Conservation (phyloP, 2,888 invertebrate species). For the Drosophila quinaria region DNA sequence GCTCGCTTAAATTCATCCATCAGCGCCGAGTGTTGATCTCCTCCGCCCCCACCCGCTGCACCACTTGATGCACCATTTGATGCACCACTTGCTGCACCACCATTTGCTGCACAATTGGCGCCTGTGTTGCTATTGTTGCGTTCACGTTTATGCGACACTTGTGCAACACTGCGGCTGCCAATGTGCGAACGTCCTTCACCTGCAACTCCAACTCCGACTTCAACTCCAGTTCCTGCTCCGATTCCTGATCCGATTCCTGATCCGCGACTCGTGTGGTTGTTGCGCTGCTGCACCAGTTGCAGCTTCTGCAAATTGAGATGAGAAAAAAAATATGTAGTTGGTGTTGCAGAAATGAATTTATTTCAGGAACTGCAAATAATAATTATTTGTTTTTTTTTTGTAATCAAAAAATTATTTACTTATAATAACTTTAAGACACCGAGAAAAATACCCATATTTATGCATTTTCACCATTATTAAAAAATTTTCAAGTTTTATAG, state of each 20-base stretch:
- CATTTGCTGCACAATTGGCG: constrained; percentile 13
- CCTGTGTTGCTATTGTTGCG: constrained; percentile 86
- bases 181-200: constrained; percentile 52
- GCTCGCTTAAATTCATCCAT: constrained; percentile 97
- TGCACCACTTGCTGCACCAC: constrained; percentile 25
- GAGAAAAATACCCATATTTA: too few species aligned
- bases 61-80: constrained; percentile 7
- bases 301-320: constrained; percentile 54
- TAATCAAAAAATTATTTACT: too few species aligned
- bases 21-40: constrained; percentile 90
- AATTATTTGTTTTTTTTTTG: too few species aligned
- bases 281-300: constrained; percentile 40
- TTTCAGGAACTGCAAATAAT: too few species aligned
- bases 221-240: constrained; percentile 31
- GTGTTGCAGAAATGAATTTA: not conserved
- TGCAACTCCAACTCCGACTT: constrained; percentile 8
- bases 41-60: constrained; percentile 79
- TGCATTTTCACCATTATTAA: too few species aligned
- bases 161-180: constrained; percentile 52
- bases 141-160: constrained; percentile 76
- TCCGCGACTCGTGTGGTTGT: constrained; percentile 42
- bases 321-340: not conserved
- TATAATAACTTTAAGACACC: too few species aligned
- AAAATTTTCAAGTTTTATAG: too few species aligned
- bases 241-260: constrained; percentile 8